Evolutionary conservation across 1,140 invertebrate species (phyloP).

Genomic region (Caenorhabditis remanei): DNA sequence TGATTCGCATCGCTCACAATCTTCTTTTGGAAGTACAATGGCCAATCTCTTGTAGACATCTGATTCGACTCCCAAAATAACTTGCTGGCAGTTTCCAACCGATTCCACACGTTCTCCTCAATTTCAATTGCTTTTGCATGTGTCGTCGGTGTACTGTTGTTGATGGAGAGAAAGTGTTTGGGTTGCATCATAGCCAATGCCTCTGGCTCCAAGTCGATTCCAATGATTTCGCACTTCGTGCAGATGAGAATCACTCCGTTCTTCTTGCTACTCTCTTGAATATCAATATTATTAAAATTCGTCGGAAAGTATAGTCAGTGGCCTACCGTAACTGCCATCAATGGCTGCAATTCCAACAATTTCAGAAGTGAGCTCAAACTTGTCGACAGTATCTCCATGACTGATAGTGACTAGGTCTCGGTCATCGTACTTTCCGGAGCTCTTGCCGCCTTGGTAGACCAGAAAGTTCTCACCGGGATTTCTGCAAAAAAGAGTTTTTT

Average conservation of each 20-base stretch:
- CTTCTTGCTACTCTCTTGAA: background rate
- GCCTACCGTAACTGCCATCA: background rate
- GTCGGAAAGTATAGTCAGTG: background rate
- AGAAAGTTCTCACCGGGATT: background rate
- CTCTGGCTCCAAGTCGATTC: constrained; percentile 6
- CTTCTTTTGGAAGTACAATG: constrained; percentile 26
- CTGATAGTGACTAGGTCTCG: background rate
- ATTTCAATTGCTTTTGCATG: constrained; percentile 15
- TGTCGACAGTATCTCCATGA: background rate
- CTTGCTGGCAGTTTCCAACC: constrained; percentile 24
- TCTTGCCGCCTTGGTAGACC: constrained; percentile 28
- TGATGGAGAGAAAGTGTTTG: constrained; percentile 42
- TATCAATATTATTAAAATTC: background rate
- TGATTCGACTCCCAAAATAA: constrained; percentile 8
- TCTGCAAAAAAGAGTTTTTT: background rate
- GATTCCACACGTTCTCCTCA: constrained; percentile 28
- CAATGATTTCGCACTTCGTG: constrained; percentile 39
- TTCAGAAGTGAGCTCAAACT: constrained; percentile 9
- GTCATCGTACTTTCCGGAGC: constrained; percentile 40
- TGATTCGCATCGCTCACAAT: constrained; percentile 28
- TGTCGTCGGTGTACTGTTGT: constrained; percentile 33
- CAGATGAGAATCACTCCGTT: constrained; percentile 23
- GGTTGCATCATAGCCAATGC: constrained; percentile 30
- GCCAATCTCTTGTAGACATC: constrained; percentile 23
- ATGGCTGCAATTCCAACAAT: constrained; percentile 10